Conservation (phyloP, 2,797 vertebrate genomes). For the Sphaeramia orbicularis region DNA sequence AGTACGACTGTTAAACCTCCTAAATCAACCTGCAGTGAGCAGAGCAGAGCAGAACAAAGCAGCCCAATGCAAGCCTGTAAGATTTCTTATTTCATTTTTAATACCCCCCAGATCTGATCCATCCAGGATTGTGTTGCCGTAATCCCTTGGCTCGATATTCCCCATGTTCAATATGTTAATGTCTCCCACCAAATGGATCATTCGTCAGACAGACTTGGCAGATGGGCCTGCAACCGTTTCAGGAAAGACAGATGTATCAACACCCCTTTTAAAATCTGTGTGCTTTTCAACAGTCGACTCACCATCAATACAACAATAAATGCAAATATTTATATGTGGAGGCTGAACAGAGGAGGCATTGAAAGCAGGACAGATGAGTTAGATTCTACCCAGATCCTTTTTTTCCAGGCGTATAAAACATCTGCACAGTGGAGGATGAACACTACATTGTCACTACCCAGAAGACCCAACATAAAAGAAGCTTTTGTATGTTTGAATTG, state of each 20-base stretch:
- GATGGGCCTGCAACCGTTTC: conserved; percentile 64
- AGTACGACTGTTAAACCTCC: conserved; percentile 70
- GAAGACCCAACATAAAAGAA: conserved; percentile 68
- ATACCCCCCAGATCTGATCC: conserved; percentile 72
- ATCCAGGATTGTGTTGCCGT: conserved; percentile 68
- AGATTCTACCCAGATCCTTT: conserved; percentile 43
- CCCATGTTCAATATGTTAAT: conserved; percentile 81
- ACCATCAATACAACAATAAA: conserved; percentile 43
- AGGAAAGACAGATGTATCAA: conserved; percentile 77
- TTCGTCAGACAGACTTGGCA: conserved; percentile 72
- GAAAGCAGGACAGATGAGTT: conserved; percentile 22
- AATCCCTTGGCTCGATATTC: conserved; percentile 78
- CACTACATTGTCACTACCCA: conserved; percentile 64
- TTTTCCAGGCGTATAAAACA: conserved; percentile 47
- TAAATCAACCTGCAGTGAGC: conserved; percentile 71
- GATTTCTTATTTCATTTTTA: conserved; percentile 79
- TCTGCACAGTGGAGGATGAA: conserved; percentile 52
- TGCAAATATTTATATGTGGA: conserved; percentile 20
- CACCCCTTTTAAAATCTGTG: conserved; percentile 61
- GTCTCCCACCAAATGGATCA: conserved; percentile 68
- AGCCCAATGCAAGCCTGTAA: conserved; percentile 48
- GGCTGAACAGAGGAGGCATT: conserved; percentile 20
- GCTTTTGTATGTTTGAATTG: conserved; percentile 65
- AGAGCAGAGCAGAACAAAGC: conserved; percentile 56
- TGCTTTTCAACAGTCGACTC: conserved; percentile 60